Evolutionary conservation across 92 coral and sea anemone species (phyloP).

Genomic region (Palythoa grandis): DNA sequence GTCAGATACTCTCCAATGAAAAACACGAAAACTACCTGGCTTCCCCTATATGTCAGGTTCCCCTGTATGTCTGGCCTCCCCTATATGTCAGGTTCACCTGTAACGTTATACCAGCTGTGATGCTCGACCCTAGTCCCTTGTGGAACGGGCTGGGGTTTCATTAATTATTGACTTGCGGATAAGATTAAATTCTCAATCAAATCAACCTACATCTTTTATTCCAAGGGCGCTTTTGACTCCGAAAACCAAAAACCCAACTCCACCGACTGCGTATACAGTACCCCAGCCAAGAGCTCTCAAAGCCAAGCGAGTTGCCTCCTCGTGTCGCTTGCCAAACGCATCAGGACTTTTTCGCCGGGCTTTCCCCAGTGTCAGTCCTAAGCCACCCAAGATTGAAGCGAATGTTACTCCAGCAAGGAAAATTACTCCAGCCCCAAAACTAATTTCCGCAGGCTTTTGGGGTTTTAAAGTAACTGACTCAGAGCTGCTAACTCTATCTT

Average conservation of each 20-base stretch:
- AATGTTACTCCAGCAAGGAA: slow-evolving; percentile 87
- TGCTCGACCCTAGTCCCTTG: too few relatives aligned
- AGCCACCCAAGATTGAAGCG: slow-evolving; percentile 91
- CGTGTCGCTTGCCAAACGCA: slow-evolving; percentile 71
- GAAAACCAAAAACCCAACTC: slow-evolving; percentile 79
- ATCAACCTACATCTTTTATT: slow-evolving; percentile 72
- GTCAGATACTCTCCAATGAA: too few relatives aligned
- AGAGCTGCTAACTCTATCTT: not conserved
- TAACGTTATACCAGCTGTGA: too few relatives aligned
- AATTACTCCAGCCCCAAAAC: slow-evolving; percentile 61
- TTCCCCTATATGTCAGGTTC: too few relatives aligned
- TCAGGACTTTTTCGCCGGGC: slow-evolving; percentile 81
- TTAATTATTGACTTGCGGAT: too few relatives aligned
- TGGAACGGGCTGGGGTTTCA: too few relatives aligned
- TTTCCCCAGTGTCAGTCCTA: slow-evolving; percentile 85
- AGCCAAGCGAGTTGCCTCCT: slow-evolving; percentile 87
- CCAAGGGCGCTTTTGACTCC: slow-evolving; percentile 87
- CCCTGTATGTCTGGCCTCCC: too few relatives aligned
- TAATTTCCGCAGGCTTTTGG: slow-evolving; percentile 22
- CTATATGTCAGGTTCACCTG: too few relatives aligned
- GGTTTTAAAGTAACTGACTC: slow-evolving; percentile 15
- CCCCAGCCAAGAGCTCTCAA: slow-evolving; percentile 90
- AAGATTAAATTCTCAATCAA: not conserved
- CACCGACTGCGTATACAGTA: slow-evolving; percentile 79
- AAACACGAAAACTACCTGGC: too few relatives aligned